Percentiles rank a stretch among this genome's conserved stretches.
These are phyloP conservation scores for Sebastolobus alascanus DNA, from an alignment of 2,797 vertebrate genomes.

Conservation along the genomic window DNA sequence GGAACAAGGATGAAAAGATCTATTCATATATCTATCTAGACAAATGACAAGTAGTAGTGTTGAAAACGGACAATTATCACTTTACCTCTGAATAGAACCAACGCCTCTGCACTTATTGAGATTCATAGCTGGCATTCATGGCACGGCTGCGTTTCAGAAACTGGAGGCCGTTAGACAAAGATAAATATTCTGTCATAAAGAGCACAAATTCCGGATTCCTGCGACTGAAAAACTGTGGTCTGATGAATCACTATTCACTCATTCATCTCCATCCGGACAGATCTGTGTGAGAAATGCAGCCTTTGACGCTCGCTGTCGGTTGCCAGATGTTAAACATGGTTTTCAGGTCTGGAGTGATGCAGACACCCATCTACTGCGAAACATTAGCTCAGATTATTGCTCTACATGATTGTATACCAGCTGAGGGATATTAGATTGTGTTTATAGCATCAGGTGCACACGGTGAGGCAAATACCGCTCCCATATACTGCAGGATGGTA, in stretches of 20 bases:
- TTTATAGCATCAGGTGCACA: slow-evolving; percentile 45
- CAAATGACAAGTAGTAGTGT: neutral
- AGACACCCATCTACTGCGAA: slow-evolving; percentile 11
- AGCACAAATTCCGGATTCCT: neutral
- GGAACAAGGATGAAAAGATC: neutral
- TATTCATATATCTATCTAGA: neutral
- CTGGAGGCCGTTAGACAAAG: slow-evolving; percentile 5
- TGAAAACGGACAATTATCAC: slow-evolving; percentile 12
- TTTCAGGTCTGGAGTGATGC: slow-evolving; percentile 15
- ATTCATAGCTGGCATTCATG: slow-evolving; percentile 12
- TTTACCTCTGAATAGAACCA: slow-evolving; percentile 26
- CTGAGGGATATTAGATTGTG: slow-evolving; percentile 38
- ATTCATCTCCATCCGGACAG: slow-evolving; percentile 27
- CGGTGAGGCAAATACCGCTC: slow-evolving; percentile 32
- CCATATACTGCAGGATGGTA: slow-evolving; percentile 21
- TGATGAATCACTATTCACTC: slow-evolving; percentile 8
- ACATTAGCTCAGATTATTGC: slow-evolving; percentile 48
- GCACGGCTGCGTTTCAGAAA: slow-evolving; percentile 7
- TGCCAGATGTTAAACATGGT: slow-evolving; percentile 47
- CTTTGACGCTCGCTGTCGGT: slow-evolving; percentile 11
- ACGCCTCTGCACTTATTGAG: slow-evolving; percentile 2
- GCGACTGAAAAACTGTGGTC: neutral
- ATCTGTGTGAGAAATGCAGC: slow-evolving; percentile 11
- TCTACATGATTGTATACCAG: slow-evolving; percentile 36
- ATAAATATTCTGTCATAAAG: slow-evolving; percentile 4